Evolutionary conservation across 1,140 invertebrate species (phyloP).

Genomic region (Pinna nobilis): DNA sequence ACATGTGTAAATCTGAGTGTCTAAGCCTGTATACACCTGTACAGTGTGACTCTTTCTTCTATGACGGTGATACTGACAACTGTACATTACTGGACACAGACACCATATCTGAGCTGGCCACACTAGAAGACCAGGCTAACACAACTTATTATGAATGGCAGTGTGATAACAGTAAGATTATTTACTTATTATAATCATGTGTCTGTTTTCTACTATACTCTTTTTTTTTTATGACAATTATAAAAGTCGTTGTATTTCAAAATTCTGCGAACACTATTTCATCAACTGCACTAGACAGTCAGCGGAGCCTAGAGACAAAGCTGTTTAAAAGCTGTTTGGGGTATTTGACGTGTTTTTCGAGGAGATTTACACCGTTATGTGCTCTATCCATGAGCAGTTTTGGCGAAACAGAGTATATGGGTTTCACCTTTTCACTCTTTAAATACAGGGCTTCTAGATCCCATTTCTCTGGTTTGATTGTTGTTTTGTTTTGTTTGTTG

Average conservation of each 20-base stretch:
- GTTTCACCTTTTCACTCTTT: neutral
- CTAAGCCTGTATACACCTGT: conserved; percentile 19
- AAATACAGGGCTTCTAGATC: no score
- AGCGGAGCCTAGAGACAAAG: no score
- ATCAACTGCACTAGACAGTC: no score
- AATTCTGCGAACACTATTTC: no score
- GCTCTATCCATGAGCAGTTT: no score
- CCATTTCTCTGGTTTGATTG: no score
- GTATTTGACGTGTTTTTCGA: no score
- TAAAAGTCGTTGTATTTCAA: no score
- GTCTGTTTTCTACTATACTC: neutral
- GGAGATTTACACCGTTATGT: no score
- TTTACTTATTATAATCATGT: neutral
- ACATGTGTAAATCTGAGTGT: conserved; percentile 39
- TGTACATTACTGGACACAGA: conserved; percentile 45
- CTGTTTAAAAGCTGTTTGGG: no score
- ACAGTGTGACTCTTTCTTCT: conserved; percentile 50
- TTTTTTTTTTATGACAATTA: neutral
- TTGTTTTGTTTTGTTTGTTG: no score
- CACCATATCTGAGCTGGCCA: conserved; percentile 10
- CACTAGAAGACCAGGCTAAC: neutral
- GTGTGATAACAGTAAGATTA: conserved; percentile 57
- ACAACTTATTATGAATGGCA: conserved; percentile 50
- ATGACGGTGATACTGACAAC: conserved; percentile 27
- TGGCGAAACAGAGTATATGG: neutral